Evolutionary conservation across 2,797 vertebrate genomes (phyloP).

Genomic region (Acrossocheilus wenchowensis): DNA sequence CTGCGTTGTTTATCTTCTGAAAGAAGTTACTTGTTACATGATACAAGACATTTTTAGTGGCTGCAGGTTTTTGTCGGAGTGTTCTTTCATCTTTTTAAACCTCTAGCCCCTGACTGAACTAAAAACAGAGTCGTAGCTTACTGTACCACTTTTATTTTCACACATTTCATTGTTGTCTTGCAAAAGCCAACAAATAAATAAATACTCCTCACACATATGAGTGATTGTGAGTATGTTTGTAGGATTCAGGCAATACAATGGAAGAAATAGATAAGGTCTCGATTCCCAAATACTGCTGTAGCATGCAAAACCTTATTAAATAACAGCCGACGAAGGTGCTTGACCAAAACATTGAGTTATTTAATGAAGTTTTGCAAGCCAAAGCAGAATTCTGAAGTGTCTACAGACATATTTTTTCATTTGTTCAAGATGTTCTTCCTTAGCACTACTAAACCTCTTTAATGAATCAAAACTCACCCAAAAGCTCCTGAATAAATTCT

Average conservation of each 20-base stretch:
- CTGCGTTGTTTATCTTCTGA: neutral
- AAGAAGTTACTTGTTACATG: neutral
- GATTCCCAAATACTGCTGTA: neutral
- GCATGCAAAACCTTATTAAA: slow-evolving; percentile 11
- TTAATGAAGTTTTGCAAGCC: neutral
- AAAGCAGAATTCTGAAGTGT: neutral
- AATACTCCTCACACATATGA: neutral
- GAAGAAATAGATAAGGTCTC: neutral
- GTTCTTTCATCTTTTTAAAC: neutral
- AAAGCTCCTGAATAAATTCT: neutral
- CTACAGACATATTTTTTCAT: neutral
- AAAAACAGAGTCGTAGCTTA: neutral
- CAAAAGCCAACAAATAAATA: slow-evolving; percentile 31
- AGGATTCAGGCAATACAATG: neutral
- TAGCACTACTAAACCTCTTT: slow-evolving; percentile 4
- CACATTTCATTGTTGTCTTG: slow-evolving; percentile 10
- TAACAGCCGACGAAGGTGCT: neutral
- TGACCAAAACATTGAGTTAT: neutral
- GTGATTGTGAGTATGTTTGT: neutral
- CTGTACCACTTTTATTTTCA: slow-evolving; percentile 20
- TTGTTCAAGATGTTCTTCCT: neutral
- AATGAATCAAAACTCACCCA: neutral
- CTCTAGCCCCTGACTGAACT: neutral
- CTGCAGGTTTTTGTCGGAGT: neutral
- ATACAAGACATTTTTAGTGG: neutral